Base-by-base conservation (phyloP, 2,888 invertebrate genomes). In the Epirrhoe alternata region DNA sequence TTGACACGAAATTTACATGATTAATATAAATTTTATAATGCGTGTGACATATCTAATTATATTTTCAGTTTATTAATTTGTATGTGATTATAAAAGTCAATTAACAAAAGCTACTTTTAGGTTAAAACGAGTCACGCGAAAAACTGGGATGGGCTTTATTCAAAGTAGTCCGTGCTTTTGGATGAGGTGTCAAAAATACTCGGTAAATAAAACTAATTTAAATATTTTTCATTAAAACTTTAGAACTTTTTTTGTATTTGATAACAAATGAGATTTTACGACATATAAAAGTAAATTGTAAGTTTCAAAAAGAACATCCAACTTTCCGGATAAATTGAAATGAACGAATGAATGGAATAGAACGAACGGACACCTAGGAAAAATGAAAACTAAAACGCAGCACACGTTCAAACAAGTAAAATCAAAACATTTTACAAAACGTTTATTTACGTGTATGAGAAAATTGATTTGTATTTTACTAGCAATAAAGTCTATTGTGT, bases 51-150 rank as follows among this genome's bases (percentile, higher is more conserved):
- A 77, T 70, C 77, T 77, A 75, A 78, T 81, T 81, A 83, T 79
- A 74, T 76, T 83, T 82, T 73, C 73, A 71, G 76, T 74, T 79
- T 76, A 83, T 82, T 82, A 81, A 83, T 83, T 81, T 77, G 75
- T 74, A 76, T 77, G 78, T 78, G 80, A 79, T 45, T 24, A 24
- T 3, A 7, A 35, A 76, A 73, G 79, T 77, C 79, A 82, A 82
- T 84, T 83, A 84, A 77, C 73, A 73, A 79, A 80, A 77, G 80
- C 80, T 76, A 74, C 75, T 77, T 77, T 79, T 78, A 77, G 74
- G 70, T 69, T 70, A 70, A 70, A 65, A 73, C 73, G 70, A 76
- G 84, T 82, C 86, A 85, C 85, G 86, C 83, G 61, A 83, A 74
- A 70, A 5, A 30, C 63, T 69, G 80, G 86, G 84, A 81, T 82